These are phyloP conservation scores for Drosophila robusta DNA, from an alignment of 2,888 invertebrate genomes.

Conservation along the genomic window DNA sequence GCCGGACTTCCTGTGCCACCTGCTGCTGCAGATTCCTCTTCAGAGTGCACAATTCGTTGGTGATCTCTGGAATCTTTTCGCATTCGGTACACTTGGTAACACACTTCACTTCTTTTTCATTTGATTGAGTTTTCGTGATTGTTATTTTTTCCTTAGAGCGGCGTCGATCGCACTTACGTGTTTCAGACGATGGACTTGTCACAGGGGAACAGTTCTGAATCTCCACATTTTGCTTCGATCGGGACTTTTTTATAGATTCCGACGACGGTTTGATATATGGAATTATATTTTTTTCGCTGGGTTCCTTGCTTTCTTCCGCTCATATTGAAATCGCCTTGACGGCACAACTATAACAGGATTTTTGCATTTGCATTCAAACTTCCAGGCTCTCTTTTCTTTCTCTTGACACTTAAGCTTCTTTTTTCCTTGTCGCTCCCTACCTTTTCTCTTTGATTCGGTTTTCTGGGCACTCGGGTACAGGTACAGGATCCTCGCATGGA, in stretches of 20 bases:
- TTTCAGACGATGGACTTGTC: too few relatives aligned
- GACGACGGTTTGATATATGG: too few relatives aligned
- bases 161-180: fast-evolving
- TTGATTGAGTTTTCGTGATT: not conserved
- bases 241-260: not conserved
- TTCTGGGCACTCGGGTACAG: too few relatives aligned
- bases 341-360: conserved; percentile 34
- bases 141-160: not conserved
- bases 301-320: not conserved
- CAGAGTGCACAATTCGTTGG: conserved; percentile 17
- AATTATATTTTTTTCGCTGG: not conserved
- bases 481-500: not conserved
- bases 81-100: not conserved
- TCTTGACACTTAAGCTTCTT: not conserved
- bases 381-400: not conserved
- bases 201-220: too few relatives aligned
- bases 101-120: too few relatives aligned
- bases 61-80: conserved; percentile 17
- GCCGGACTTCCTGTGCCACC: conserved; percentile 7
- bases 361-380: conserved; percentile 1
- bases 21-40: conserved; percentile 20
- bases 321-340: not conserved
- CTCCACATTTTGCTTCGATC: not conserved
- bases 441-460: not conserved
- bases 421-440: too few relatives aligned